These are phyloP conservation scores for Gracilinanus agilis DNA, from an alignment of 2,113 vertebrate species.

Conservation along the genomic window DNA sequence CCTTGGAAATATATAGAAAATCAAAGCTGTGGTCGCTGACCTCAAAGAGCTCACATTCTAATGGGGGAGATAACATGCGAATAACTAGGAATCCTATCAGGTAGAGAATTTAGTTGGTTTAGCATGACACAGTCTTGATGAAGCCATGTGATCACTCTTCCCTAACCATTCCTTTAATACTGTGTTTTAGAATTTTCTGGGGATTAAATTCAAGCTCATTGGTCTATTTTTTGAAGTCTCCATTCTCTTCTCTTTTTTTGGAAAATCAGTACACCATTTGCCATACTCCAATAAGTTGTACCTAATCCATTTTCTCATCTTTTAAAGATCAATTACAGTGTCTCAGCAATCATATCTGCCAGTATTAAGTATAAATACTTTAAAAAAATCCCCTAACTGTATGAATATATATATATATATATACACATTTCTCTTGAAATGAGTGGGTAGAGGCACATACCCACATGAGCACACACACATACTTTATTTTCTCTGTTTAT, in stretches of 20 bases:
- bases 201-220: neutral
- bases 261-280: neutral
- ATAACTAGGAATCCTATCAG: neutral
- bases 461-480: constrained; percentile 5
- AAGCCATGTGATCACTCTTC: neutral
- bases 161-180: neutral
- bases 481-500: constrained; percentile 39
- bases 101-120: neutral
- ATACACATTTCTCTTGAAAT: neutral
- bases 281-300: neutral
- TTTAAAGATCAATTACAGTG: neutral
- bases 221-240: neutral
- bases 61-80: neutral
- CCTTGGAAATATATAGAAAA: neutral
- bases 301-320: neutral
- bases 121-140: neutral
- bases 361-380: neutral
- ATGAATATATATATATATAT: neutral
- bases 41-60: neutral
- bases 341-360: neutral
- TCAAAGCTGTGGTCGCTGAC: neutral
- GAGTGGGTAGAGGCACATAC: neutral
- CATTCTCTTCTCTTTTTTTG: neutral
- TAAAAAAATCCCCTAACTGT: neutral
- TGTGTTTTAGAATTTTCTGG: neutral